Evolutionary conservation across 2,797 vertebrate genomes (phyloP).

Genomic region (Gobionotothen gibberifrons): DNA sequence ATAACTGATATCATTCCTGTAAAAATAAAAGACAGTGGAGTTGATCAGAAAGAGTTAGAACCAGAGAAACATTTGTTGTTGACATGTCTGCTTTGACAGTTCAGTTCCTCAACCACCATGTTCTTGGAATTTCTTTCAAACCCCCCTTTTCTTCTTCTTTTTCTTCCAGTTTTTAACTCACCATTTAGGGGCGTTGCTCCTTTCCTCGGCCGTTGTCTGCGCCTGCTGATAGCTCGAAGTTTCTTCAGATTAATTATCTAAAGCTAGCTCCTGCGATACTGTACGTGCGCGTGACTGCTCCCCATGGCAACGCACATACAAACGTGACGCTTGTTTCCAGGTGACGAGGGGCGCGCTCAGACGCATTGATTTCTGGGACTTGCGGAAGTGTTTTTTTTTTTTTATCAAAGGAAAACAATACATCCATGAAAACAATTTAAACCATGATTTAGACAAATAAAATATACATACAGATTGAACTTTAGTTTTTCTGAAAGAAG

Average conservation of each 20-base stretch:
- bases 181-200: conserved; percentile 48
- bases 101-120: neutral
- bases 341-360: conserved; percentile 6
- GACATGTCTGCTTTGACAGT: conserved; percentile 36
- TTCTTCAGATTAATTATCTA: conserved; percentile 31
- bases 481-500: too few species aligned
- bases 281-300: conserved; percentile 38
- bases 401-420: too few species aligned
- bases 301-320: conserved; percentile 79
- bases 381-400: neutral
- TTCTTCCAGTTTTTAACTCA: conserved; percentile 60
- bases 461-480: neutral
- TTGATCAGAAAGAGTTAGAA: neutral
- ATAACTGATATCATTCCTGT: neutral
- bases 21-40: neutral
- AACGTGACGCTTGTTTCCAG: conserved; percentile 36
- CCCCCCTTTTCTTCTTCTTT: neutral
- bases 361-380: conserved; percentile 66
- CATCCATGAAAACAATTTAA: too few species aligned
- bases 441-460: too few species aligned
- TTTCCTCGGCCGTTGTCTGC: conserved; percentile 43
- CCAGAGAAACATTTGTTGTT: conserved; percentile 17
- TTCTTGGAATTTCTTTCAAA: neutral
- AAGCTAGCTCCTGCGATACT: conserved; percentile 34
- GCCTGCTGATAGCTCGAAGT: conserved; percentile 43